Evolutionary conservation across 2,888 invertebrate species (phyloP).

Genomic region (Agriopis marginaria): DNA sequence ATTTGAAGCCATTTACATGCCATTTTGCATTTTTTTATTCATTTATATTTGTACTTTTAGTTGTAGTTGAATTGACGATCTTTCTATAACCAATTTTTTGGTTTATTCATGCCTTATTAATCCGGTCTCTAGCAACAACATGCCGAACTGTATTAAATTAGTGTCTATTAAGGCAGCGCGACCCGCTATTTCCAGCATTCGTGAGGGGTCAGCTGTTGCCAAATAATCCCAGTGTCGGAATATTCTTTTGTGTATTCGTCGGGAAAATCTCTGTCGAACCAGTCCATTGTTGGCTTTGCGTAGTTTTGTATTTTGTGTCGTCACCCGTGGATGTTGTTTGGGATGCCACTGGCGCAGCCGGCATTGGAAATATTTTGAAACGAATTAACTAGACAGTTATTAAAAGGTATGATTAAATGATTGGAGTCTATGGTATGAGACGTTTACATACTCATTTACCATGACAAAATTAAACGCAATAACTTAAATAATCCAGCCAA

Average conservation of each 20-base stretch:
- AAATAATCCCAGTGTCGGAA: constrained; percentile 61
- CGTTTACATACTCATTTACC: no score
- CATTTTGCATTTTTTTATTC: no score
- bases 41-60: no score
- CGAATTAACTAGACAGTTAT: neutral
- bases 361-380: constrained; percentile 10
- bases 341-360: constrained; percentile 41
- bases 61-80: no score
- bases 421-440: no score
- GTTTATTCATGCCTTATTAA: no score
- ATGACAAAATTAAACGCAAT: no score
- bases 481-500: no score
- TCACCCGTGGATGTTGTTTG: constrained; percentile 40
- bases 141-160: constrained; percentile 13
- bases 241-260: constrained; percentile 61
- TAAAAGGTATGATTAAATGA: neutral
- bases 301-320: constrained; percentile 55
- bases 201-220: constrained; percentile 52
- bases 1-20: no score
- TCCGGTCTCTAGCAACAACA: neutral
- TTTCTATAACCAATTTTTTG: no score
- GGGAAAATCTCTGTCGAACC: constrained; percentile 59
- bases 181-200: constrained; percentile 29
- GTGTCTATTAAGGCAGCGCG: constrained; percentile 8
- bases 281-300: constrained; percentile 62